Evolutionary conservation across 2,113 vertebrate species (phyloP).

Genomic region (Plestiodon gilberti): DNA sequence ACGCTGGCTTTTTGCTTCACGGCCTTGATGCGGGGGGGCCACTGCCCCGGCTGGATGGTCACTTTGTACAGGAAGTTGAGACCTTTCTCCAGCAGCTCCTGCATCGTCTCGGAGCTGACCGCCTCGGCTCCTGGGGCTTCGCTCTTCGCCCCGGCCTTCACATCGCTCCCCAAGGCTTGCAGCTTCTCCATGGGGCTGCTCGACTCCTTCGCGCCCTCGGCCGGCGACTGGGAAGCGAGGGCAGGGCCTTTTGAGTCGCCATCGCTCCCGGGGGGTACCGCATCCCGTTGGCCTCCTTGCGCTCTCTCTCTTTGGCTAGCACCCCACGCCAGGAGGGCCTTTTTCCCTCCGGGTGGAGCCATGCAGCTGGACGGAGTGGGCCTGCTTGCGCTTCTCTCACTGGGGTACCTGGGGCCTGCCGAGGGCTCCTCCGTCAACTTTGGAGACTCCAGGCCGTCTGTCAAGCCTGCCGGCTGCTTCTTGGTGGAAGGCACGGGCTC

Average conservation of each 20-base stretch:
- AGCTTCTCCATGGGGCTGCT: background rate
- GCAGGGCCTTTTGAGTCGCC: slow-evolving; percentile 1
- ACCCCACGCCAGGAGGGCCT: slow-evolving; percentile 15
- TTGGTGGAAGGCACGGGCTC: background rate
- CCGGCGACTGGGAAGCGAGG: background rate
- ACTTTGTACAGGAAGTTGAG: slow-evolving; percentile 35
- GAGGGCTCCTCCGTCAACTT: background rate
- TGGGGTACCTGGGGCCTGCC: rapidly evolving
- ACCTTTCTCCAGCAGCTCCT: slow-evolving; percentile 22
- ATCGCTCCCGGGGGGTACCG: background rate
- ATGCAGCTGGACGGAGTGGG: background rate
- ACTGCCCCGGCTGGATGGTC: slow-evolving; percentile 29
- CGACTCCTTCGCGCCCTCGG: background rate
- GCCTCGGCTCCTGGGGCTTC: slow-evolving; percentile 13
- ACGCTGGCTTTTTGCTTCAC: background rate
- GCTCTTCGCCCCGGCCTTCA: background rate
- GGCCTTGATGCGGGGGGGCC: background rate
- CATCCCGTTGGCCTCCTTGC: slow-evolving; percentile 1
- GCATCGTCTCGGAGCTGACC: slow-evolving; percentile 14
- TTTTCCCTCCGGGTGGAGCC: background rate
- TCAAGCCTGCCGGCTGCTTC: background rate
- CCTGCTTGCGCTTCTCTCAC: background rate
- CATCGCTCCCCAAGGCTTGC: background rate
- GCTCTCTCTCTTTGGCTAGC: slow-evolving; percentile 1
- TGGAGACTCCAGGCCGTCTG: rapidly evolving